Base-by-base conservation (phyloP, 2,113 vertebrate species). In the Otocyon megalotis region DNA sequence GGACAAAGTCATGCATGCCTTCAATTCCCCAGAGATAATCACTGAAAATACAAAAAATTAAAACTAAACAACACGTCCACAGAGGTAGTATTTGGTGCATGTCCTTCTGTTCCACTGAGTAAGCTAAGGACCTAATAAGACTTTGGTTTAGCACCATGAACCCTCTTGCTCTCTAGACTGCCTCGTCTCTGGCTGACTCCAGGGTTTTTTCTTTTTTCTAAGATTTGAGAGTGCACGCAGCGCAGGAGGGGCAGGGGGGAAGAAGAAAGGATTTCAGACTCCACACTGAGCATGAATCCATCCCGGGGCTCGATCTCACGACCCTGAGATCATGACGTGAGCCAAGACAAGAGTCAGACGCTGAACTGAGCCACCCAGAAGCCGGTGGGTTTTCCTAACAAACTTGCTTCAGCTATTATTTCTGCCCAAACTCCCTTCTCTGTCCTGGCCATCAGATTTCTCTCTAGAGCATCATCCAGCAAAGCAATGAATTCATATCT, bases 101-200 rank as follows among this genome's bases (percentile, higher is more conserved):
- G 76, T 63, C 24, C 74, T 60, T 35, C 48, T 3, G 26, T 13
- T 17, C 60, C 53, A 3, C 22, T 13, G 7, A 50, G 11, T 15
- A 26, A 71, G n/a, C 0, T 30, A 50, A 28, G 62, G 37, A 53
- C 37, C 50, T 12, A 24, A 80, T 12, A 19, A 80, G 28, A 37
- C 58, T 54, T 37, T 1, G 5, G 9, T 14, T 30, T 3, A 30
- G 54, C 13, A 56, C 26, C 37, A 26, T 0, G 30, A 14, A 26
- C 35, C 6, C 32, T 69, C 58, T 17, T 24, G 7, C 12, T 72
- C 35, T 72, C 28, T 63, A 62, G 30, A 15, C 43, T 4, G 24
- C 35, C 17, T 69, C 56, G 35, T 89, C 26, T 65, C 26, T 65
- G 74, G 15, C 32, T 50, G 35, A 30, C 26, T 48, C 60, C 74